Evolutionary conservation across 2,888 invertebrate species (phyloP), one percentile per base, ranked within the genome.

Genomic region (Gymnocheta viridis): DNA sequence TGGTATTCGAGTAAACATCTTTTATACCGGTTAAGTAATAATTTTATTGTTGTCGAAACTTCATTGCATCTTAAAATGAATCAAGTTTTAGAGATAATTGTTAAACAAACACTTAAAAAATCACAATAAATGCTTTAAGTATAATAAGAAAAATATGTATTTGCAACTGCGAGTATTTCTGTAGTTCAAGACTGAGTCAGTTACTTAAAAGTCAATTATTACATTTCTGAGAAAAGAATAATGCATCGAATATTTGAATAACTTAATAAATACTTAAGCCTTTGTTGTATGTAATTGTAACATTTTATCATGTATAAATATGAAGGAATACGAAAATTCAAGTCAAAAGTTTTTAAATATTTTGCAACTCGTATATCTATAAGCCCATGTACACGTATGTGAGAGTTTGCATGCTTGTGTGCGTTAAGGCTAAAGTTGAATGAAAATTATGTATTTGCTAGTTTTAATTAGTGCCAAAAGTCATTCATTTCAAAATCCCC

Each of bases 391-490:
- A 56, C 49, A 17, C 22, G 19, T n/a, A 10, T 22, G 10, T 51
- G 22, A 17, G 29, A 19, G 12, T 29, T 27, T 64, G 22, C 5
- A 12, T 41, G 2, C 9, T 44, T 56, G 19, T 38, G 17, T 4
- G 17, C 41, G 47, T 72, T 14, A 10, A 62, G 35, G 51, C 17
- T 67, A 27, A 32, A 82, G 35, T 77, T 19, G 47, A 85, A 86
- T 79, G 82, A 86, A 86, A 87, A 88, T 87, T 87, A 79, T 66
- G 56, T 86, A 89, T 89, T 88, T 89, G 87, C 86, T 87, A 87
- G 88, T 89, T 89, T 89, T 89, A 89, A 89, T 89, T 89, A 89
- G 88, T 88, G 89, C 88, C 89, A 88, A 89, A 89, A 88, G 89
- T 89, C 88, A 88, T 88, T 86, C 87, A 85, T 76, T 76, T 83